Percentiles rank a stretch among this genome's conserved stretches.
Evolutionary conservation across 2,888 invertebrate genomes (phyloP).

Genomic region (Acronicta aceris): DNA sequence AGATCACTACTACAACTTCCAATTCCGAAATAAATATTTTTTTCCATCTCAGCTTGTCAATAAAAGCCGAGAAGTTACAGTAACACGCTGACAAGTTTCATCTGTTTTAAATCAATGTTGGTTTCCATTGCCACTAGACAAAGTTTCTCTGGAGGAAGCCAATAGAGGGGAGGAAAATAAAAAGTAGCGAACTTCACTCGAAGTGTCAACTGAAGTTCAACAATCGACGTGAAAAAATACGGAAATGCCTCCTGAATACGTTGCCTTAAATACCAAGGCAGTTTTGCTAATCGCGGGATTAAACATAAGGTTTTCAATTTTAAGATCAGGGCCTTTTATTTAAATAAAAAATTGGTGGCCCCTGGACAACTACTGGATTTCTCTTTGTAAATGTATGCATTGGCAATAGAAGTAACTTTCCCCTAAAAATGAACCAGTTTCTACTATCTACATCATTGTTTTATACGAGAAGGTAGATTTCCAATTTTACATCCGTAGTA

Average conservation of each 20-base stretch:
- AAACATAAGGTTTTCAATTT: conserved; percentile 24
- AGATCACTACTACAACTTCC: too few relatives aligned
- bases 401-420: conserved; percentile 46
- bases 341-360: conserved; percentile 49
- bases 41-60: conserved; percentile 38
- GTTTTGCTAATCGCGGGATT: conserved; percentile 29
- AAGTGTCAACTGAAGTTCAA: conserved; percentile 77
- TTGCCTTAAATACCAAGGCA: conserved; percentile 20
- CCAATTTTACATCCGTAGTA: conserved; percentile 17
- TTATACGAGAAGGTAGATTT: conserved; percentile 20
- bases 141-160: conserved; percentile 72
- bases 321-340: conserved; percentile 36
- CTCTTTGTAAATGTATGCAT: conserved; percentile 45
- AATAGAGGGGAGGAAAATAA: conserved; percentile 73
- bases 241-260: conserved; percentile 49
- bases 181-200: conserved; percentile 73
- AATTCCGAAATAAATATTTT: conserved; percentile 1
- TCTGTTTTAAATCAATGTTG: conserved; percentile 73
- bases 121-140: conserved; percentile 67
- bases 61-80: conserved; percentile 50
- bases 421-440: conserved; percentile 33
- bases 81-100: conserved; percentile 56
- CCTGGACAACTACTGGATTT: conserved; percentile 37
- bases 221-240: conserved; percentile 61
- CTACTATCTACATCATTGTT: conserved; percentile 30